A percentile compares a stretch with the other conserved stretches of the same genome.
Evolutionary conservation across 2,888 invertebrate genomes (phyloP).

Genomic region (Drosophila paucipuncta): DNA sequence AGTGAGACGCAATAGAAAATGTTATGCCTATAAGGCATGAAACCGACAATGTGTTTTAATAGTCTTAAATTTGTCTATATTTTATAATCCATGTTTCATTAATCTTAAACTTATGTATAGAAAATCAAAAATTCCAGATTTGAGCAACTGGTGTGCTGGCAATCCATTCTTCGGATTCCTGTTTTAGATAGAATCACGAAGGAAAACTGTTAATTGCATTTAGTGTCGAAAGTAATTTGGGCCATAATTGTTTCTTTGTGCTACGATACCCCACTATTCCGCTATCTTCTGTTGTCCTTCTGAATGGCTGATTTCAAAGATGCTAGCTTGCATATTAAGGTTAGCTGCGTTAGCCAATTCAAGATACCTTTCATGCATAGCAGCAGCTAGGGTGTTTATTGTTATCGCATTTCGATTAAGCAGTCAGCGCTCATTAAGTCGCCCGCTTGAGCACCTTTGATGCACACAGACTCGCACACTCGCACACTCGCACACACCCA

Average conservation of each 20-base stretch:
- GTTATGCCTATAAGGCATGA: too few species aligned
- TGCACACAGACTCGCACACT: slow-evolving; percentile 30
- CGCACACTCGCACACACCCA: slow-evolving; percentile 12
- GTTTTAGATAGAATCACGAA: not conserved
- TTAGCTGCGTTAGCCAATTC: not conserved
- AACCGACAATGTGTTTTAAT: not conserved
- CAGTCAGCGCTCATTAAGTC: slow-evolving; percentile 69
- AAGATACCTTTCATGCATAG: not conserved
- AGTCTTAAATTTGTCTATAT: not conserved
- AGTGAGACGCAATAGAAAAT: not conserved
- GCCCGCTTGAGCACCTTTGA: slow-evolving; percentile 68
- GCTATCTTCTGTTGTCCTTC: not conserved
- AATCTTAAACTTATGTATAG: not conserved
- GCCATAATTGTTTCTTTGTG: not conserved
- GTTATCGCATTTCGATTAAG: slow-evolving; percentile 46
- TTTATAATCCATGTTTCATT: not conserved
- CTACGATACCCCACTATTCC: not conserved
- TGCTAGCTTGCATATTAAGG: not conserved
- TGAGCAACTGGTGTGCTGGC: not conserved
- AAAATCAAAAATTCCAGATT: not conserved
- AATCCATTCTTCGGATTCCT: not conserved
- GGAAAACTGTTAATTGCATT: not conserved
- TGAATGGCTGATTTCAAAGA: not conserved
- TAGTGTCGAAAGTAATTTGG: not conserved
- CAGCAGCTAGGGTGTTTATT: slow-evolving; percentile 48